Evolutionary conservation across 2,888 invertebrate species (phyloP), one percentile per base, ranked within the genome.

Genomic region (Linnaemya tessellans): DNA sequence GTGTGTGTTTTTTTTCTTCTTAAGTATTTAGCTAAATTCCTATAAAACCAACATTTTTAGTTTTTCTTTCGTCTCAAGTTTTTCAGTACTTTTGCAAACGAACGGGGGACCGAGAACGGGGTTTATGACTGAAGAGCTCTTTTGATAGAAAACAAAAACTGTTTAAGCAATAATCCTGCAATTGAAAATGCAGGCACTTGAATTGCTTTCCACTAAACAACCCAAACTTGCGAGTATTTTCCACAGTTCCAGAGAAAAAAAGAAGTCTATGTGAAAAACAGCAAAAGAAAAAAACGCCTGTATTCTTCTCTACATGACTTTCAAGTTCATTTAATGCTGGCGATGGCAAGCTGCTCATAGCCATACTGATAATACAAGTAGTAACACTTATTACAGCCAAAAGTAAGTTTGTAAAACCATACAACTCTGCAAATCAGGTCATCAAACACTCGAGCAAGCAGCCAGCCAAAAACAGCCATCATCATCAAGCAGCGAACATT

Each of bases 111-210:
- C 20, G 54, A 60, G 46, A 58, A 22, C 65, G 56, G 30, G 22
- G 68, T 60, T 68, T 68, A 60, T 38, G 35, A n/a, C 79, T 62
- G 25, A 43, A 70, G 20, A 60, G 56, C 20, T 22, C 51, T 70
- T 70, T 38, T 43, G 11, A 35, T 30, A 0, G 15, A 56, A 46
- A n/a, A 13, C 35, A 78, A n/a, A 49, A 60, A n/a, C n/a, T n/a
- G 46, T 75, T 81, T 75, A 49, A 80, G 51, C 58, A 79, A 71
- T 71, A 84, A 84, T 75, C 80, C 58, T 38, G 30, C 51, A 70
- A 84, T 79, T 65, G 38, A 11, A 80, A 83, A 70, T 70, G 70
- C 70, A 65, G 58, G 13, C 60, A 70, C 65, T 74, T 68, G 54
- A 67, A 9, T 25, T 75, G 60, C 20, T 11, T 46, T 20, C 25